These are phyloP conservation scores for Zaprionus lineosus DNA, from an alignment of 2,888 invertebrate species.

Conservation along the genomic window DNA sequence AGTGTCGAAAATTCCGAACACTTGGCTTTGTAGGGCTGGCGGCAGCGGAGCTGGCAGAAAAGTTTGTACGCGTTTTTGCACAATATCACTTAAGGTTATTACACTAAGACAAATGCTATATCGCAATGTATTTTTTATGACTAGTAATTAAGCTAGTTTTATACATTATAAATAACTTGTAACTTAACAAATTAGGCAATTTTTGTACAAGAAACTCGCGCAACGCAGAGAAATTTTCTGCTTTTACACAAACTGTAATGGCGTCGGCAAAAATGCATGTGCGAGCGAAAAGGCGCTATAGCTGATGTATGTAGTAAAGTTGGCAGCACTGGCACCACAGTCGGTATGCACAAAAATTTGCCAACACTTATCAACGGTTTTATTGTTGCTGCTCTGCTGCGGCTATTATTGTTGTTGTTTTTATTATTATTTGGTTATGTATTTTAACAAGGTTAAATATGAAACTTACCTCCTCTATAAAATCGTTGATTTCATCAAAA, in stretches of 20 bases:
- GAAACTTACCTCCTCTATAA: slow-evolving; percentile 92
- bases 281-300: slow-evolving; percentile 70
- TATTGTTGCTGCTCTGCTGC: slow-evolving; percentile 30
- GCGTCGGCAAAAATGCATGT: slow-evolving; percentile 82
- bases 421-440: slow-evolving; percentile 54
- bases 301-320: slow-evolving; percentile 38
- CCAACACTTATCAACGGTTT: slow-evolving; percentile 51
- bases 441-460: slow-evolving; percentile 58
- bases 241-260: slow-evolving; percentile 80
- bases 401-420: slow-evolving; percentile 23
- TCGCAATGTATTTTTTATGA: slow-evolving; percentile 26
- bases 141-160: slow-evolving; percentile 35
- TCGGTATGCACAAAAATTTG: slow-evolving; percentile 57
- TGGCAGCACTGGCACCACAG: slow-evolving; percentile 53
- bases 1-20: slow-evolving; percentile 28
- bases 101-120: slow-evolving; percentile 30
- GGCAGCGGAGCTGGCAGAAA: slow-evolving; percentile 57
- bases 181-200: slow-evolving; percentile 55
- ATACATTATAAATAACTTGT: slow-evolving; percentile 57
- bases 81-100: slow-evolving; percentile 35
- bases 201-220: slow-evolving; percentile 52
- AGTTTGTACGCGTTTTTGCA: slow-evolving; percentile 47
- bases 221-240: slow-evolving; percentile 80
- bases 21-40: slow-evolving; percentile 40
- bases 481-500: slow-evolving; percentile 94